These are phyloP conservation scores for Leucoraja erinaceus DNA, from an alignment of 2,113 vertebrate genomes.

Conservation along the genomic window DNA sequence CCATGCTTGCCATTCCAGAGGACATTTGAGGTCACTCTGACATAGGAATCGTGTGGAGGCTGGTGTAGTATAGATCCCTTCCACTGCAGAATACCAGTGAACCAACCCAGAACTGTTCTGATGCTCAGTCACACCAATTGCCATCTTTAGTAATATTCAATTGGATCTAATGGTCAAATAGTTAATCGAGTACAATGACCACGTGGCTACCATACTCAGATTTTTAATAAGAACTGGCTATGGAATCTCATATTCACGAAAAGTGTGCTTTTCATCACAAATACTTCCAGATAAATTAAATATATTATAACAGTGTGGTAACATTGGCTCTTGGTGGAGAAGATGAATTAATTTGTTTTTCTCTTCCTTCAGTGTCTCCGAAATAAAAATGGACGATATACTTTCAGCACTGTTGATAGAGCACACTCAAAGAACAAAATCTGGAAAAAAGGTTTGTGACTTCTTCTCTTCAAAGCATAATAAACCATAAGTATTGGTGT, in stretches of 20 bases:
- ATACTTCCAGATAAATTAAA: neutral
- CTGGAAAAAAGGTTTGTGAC: conserved; percentile 62
- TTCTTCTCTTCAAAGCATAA: neutral
- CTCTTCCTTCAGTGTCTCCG: conserved; percentile 63
- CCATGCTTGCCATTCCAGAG: neutral
- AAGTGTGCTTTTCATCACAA: neutral
- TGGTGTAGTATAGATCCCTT: neutral
- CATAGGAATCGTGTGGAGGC: neutral
- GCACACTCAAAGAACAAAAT: conserved; percentile 60
- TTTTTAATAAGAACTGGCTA: neutral
- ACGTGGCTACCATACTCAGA: neutral
- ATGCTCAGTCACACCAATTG: neutral
- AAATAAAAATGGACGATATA: conserved; percentile 78
- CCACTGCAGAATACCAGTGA: neutral
- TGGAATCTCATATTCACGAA: neutral
- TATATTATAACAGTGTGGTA: neutral
- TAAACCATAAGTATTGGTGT: neutral
- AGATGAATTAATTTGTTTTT: neutral
- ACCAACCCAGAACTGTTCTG: neutral
- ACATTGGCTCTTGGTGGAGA: neutral
- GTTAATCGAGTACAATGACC: neutral
- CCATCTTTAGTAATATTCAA: neutral
- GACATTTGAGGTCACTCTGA: neutral
- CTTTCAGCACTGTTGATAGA: conserved; percentile 68
- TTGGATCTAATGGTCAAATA: neutral